Base-by-base conservation (phyloP, 2,113 vertebrate genomes). In the Paracanthobrama guichenoti region DNA sequence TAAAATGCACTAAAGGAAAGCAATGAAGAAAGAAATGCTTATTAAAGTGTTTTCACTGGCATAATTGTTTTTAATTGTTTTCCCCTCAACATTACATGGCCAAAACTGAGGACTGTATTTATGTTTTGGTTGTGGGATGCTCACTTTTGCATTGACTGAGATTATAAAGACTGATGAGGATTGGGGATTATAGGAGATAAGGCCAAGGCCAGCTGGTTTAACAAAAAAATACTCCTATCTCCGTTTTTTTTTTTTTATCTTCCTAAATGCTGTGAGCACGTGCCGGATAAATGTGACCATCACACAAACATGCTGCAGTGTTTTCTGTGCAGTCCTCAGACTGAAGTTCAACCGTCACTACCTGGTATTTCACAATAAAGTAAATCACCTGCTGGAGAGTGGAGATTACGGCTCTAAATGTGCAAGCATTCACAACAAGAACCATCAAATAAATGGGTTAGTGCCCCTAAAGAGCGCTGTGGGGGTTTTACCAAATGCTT, bases 111-210 rank as follows among this genome's bases (percentile, higher is more conserved):
- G 13, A 6, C 46, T 46, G n/a, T n/a, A 14, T 78, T 12, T 18
- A 24, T 50, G 72, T 28, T 50, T n/a, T 57, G 18, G 4, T 42
- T 13, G 55, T 59, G 55, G 11, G 75, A 53, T 69, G 60, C 26
- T 69, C 26, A 53, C 24, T 14, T 81, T 53, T 31, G 20, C 79
- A 48, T 66, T 66, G 13, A 13, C 57, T 24, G 72, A 66, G 78
- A 80, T 80, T 66, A 66, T 66, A 35, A 79, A 48, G 14, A 22
- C 60, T 7, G 44, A 66, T 35, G 31, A 80, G 71, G 77, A 80
- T 86, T 84, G 24, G 67, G 60, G 87, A 86, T 86, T 81, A 82
- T 13, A 26, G 6, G 39, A 28, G 78, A 84, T 82, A 79, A 76
- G 50, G 31, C 28, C 12, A 42, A 26, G 9, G 28, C 24, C 50